Evolutionary conservation across 2,888 invertebrate genomes (phyloP), one percentile per base, ranked within the genome.

Genomic region (Apodemia zela): DNA sequence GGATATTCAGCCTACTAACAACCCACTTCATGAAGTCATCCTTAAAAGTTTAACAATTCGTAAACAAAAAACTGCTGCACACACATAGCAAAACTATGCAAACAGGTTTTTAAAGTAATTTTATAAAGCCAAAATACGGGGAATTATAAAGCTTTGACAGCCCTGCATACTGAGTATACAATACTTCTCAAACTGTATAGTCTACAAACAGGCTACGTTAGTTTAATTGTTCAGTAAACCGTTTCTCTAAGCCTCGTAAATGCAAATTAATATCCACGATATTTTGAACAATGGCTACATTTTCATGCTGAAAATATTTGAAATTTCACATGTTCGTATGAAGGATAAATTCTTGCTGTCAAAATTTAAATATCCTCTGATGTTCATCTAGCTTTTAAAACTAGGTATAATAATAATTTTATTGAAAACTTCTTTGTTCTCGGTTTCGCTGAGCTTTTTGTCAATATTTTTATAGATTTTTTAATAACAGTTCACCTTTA

Each of bases 141-240:
- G 21, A 21, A 21, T 21, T 21, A 21, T 15, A 3, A 47, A n/a
- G 5, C 18, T 7, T 21, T 11, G 51, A 51, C 51, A 51, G 21
- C 51, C 51, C 51, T 25, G 8, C 33, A 7, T 33, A 13, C 13
- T 25, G 4, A 13, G 42, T 21, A 25, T 25, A 51, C 15, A 51
- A 51, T 21, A 6, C 21, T 21, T 25, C 51, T 51, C 51, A 51
- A 25, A 51, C 18, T 18, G 51, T 18, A 49, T 18, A 8, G 18
- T 51, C 18, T 21, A 21, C 51, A 51, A 21, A 51, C 51, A 51
- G 21, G 51, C 51, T 13, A 18, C 51, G 51, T 54, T 25, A 25
- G 51, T 54, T 54, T 54, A 54, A 54, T 54, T 25, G 51, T 54
- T 54, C 51, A 25, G 51, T 25, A 54, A 54, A 54, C 15, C 21